Percentiles rank a stretch among this genome's conserved stretches.
phyloP scores from a whole-genome alignment of 2,888 invertebrate species.

The Resseliella maxima region DNA sequence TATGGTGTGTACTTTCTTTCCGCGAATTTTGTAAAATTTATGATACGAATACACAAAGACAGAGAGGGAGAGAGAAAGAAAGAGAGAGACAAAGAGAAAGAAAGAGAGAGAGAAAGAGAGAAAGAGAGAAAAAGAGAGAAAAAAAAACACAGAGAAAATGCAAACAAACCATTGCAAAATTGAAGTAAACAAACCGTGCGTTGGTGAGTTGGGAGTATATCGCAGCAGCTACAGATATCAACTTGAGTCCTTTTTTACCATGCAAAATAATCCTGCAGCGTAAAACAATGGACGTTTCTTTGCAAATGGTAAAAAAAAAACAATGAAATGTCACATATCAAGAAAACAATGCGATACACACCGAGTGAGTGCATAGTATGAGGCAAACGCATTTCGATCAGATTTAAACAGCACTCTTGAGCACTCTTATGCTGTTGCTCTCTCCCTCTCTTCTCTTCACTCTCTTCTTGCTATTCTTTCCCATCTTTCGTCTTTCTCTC shows the following conservation, averaged over 20 bases:
- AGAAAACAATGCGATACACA: slow-evolving; percentile 3
- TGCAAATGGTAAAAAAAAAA: background rate
- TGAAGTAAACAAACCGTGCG: background rate
- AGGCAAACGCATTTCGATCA: slow-evolving; percentile 45
- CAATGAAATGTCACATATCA: slow-evolving; percentile 47
- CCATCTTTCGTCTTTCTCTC: too few species aligned
- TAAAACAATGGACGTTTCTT: background rate
- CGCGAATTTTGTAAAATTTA: background rate
- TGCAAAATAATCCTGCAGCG: slow-evolving; percentile 11
- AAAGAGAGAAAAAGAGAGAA: background rate
- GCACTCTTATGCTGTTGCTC: too few species aligned
- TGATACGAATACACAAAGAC: too few species aligned
- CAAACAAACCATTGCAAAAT: background rate
- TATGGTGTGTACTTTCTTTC: slow-evolving; percentile 42
- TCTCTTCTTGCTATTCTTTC: too few species aligned
- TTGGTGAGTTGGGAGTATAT: background rate
- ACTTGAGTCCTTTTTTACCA: background rate
- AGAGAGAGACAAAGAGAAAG: background rate
- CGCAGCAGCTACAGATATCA: background rate
- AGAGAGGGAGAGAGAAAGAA: background rate
- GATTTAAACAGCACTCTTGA: slow-evolving; percentile 10
- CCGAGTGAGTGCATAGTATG: background rate
- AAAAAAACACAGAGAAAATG: background rate
- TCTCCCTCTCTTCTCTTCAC: too few species aligned
- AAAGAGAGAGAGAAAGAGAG: background rate